Conservation (phyloP, 2,797 vertebrate species). For the Podargus strigoides region DNA sequence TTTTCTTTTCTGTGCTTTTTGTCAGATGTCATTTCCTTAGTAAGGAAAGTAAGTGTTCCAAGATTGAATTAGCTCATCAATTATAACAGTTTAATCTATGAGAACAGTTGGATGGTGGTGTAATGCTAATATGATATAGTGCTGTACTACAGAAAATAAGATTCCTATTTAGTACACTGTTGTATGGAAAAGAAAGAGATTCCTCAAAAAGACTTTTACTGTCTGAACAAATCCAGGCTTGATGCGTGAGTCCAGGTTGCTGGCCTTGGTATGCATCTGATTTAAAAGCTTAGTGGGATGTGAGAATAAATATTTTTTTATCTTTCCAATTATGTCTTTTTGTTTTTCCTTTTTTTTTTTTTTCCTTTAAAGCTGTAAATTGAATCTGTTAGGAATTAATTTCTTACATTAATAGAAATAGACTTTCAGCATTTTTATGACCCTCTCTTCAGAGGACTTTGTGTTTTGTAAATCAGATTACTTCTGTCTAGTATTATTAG, state of each 20-base stretch:
- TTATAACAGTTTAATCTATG: background rate
- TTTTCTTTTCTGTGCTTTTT: background rate
- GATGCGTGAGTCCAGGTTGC: background rate
- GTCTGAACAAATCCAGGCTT: background rate
- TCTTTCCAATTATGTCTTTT: background rate
- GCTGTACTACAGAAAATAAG: background rate
- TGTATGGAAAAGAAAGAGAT: background rate
- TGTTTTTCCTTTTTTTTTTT: background rate
- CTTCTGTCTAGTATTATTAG: background rate
- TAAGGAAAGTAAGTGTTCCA: background rate
- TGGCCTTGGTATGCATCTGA: background rate
- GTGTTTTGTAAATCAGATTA: background rate
- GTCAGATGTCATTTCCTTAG: background rate
- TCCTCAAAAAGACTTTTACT: background rate
- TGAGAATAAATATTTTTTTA: background rate
- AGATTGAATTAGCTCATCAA: background rate
- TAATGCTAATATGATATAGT: background rate
- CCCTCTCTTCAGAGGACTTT: background rate
- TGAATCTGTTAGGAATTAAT: background rate
- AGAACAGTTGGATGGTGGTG: background rate
- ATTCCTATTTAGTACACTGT: background rate
- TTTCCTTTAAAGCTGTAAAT: background rate
- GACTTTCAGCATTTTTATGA: background rate
- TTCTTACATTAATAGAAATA: background rate
- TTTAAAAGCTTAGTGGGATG: background rate